Percentiles rank a stretch among this genome's conserved stretches.
These are phyloP conservation scores for Cranoglanis bouderius DNA, from an alignment of 2,113 vertebrate species.

Conservation along the genomic window DNA sequence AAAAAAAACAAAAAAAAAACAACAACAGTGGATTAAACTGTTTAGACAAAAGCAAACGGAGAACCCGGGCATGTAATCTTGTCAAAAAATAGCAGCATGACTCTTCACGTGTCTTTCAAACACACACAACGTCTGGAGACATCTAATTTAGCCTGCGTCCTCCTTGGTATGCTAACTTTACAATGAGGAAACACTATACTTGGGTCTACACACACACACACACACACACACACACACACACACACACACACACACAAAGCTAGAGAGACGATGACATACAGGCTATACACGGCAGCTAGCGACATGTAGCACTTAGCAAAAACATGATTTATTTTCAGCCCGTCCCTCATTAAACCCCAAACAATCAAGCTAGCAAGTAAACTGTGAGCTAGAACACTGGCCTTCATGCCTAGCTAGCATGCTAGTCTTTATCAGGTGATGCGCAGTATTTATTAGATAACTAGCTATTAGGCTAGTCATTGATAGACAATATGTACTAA, in stretches of 20 bases:
- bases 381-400: neutral
- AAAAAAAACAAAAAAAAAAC: neutral
- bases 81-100: neutral
- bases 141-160: slow-evolving; percentile 45
- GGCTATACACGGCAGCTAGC: neutral
- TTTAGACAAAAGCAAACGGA: neutral
- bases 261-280: neutral
- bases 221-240: slow-evolving; percentile 22
- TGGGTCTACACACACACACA: slow-evolving; percentile 41
- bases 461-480: neutral
- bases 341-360: neutral
- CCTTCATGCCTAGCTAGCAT: neutral
- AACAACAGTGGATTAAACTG: neutral
- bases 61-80: neutral
- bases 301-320: neutral
- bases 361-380: neutral
- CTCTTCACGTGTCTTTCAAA: slow-evolving; percentile 19
- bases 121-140: slow-evolving; percentile 16
- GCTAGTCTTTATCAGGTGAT: neutral
- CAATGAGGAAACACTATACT: slow-evolving; percentile 48
- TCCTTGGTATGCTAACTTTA: slow-evolving; percentile 51
- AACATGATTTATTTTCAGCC: neutral
- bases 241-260: neutral
- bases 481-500: too few relatives aligned
- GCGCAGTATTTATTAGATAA: neutral